These are phyloP conservation scores for Antheraea pernyi DNA, from an alignment of 1,140 invertebrate species.

Conservation along the genomic window DNA sequence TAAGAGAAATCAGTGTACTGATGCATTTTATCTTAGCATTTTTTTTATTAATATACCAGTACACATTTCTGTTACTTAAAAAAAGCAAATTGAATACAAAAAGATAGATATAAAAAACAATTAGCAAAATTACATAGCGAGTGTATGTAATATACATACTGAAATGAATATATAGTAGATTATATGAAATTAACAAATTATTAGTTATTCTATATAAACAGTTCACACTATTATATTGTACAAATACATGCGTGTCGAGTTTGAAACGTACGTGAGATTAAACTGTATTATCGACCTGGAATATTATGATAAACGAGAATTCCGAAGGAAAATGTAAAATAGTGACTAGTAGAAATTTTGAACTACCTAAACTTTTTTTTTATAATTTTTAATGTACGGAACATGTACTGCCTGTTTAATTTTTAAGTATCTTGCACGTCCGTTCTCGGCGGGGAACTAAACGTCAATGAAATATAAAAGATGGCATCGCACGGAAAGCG, in stretches of 20 bases:
- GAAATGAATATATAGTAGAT: not conserved
- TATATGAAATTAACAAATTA: conserved; percentile 5
- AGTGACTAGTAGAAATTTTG: no score
- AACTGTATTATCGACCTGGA: no score
- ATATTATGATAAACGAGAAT: no score
- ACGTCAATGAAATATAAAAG: no score
- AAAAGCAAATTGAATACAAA: not conserved
- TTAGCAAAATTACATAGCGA: conserved; percentile 4
- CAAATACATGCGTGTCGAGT: conserved; percentile 7
- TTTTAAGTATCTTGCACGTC: no score
- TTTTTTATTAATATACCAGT: not conserved
- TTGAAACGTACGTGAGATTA: not conserved
- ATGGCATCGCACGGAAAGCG: no score
- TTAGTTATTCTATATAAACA: conserved; percentile 10
- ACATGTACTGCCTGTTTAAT: no score
- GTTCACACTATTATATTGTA: conserved; percentile 8
- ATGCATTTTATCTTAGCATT: not conserved
- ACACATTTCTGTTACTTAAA: not conserved
- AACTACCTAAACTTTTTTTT: no score
- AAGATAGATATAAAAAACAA: not conserved
- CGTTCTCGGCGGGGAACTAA: no score
- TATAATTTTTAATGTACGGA: no score
- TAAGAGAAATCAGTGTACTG: no score
- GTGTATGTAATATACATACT: conserved; percentile 6
- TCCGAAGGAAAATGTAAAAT: no score